Conservation (phyloP, 2,113 vertebrate genomes). For the Burhinus oedicnemus region DNA sequence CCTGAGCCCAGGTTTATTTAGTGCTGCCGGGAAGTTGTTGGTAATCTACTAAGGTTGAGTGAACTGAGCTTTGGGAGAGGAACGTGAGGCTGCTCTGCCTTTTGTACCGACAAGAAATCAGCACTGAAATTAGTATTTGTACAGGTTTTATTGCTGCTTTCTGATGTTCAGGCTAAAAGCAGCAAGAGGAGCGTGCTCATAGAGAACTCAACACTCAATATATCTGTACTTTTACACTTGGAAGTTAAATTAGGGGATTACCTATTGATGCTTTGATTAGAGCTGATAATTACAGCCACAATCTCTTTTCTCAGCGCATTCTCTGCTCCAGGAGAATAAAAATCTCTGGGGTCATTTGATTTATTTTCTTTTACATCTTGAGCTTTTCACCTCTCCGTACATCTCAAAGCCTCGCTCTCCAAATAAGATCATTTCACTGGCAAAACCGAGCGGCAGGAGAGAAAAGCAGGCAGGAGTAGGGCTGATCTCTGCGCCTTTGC, state of each 20-base stretch:
- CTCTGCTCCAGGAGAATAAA: not conserved
- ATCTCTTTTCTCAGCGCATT: not conserved
- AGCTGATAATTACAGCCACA: not conserved
- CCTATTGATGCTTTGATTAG: not conserved
- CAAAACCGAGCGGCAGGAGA: not conserved
- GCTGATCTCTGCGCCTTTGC: not conserved
- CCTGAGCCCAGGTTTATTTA: not conserved
- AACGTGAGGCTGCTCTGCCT: not conserved
- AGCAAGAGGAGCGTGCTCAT: fast-evolving
- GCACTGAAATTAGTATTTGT: not conserved
- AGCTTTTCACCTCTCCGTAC: not conserved
- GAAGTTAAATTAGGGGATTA: not conserved
- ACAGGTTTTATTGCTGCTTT: not conserved
- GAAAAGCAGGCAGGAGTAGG: not conserved
- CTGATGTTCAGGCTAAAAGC: not conserved
- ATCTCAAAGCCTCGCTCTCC: not conserved
- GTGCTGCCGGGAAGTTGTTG: not conserved
- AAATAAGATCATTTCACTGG: not conserved
- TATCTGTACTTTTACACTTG: not conserved
- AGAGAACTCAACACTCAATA: not conserved
- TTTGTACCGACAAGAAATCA: not conserved
- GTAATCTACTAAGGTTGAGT: fast-evolving
- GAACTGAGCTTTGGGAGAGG: not conserved
- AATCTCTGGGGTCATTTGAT: not conserved
- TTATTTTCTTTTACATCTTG: not conserved